phyloP scores from a whole-genome alignment of 2,888 invertebrate species.

The Branchellion lobata region DNA sequence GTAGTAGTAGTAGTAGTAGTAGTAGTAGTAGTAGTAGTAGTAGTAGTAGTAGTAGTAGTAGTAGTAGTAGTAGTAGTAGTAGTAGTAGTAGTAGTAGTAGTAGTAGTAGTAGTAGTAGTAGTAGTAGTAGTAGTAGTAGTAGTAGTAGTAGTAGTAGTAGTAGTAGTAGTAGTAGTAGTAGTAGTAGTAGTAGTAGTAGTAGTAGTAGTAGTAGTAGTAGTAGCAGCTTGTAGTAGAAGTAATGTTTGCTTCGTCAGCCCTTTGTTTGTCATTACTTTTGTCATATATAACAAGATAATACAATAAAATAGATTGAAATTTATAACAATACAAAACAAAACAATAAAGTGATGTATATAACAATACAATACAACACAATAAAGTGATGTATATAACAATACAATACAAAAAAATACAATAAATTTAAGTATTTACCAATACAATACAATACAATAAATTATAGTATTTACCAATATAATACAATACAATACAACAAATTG shows the following conservation, averaged over 20 bases:
- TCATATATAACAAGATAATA: not conserved
- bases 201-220: not conserved
- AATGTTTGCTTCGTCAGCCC: not conserved
- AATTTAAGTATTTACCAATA: too few species aligned
- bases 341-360: not conserved
- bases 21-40: not conserved
- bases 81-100: not conserved
- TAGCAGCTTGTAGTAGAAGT: not conserved
- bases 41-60: slow-evolving; percentile 2
- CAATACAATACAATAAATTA: too few species aligned
- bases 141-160: too few species aligned
- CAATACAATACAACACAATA: too few species aligned
- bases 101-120: too few species aligned
- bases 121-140: too few species aligned
- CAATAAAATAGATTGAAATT: not conserved
- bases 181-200: not conserved
- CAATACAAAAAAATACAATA: too few species aligned
- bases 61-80: not conserved
- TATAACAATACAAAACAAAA: not conserved
- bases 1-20: slow-evolving; percentile 10
- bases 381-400: too few species aligned
- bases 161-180: too few species aligned
- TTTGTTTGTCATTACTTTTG: not conserved
- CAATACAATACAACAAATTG: too few species aligned
- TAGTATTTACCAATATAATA: too few species aligned